Conservation (phyloP, 2,113 vertebrate species). For the Burhinus bistriatus region DNA sequence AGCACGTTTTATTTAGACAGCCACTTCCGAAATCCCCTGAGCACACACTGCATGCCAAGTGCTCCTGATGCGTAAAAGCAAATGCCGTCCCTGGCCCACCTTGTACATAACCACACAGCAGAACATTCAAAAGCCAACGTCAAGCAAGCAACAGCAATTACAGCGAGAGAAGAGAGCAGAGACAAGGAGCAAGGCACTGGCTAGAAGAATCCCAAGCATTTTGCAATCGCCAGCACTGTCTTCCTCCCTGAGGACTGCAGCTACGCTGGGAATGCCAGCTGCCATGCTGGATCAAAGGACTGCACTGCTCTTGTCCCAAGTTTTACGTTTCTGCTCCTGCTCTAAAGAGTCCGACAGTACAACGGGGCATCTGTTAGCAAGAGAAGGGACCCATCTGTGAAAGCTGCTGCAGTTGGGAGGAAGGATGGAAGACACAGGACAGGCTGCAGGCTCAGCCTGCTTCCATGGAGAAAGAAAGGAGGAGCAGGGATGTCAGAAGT, state of each 20-base stretch:
- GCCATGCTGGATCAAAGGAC: background rate
- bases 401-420: background rate
- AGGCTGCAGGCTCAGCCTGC: background rate
- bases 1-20: conserved; percentile 1
- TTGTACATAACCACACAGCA: background rate
- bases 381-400: conserved; percentile 13
- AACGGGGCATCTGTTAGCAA: conserved; percentile 16
- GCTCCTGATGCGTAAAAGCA: background rate
- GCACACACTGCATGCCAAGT: background rate
- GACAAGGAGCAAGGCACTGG: background rate
- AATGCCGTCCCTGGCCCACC: background rate
- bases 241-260: conserved; percentile 23
- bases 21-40: background rate
- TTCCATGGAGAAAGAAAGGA: background rate
- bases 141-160: background rate
- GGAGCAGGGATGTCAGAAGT: background rate
- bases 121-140: background rate
- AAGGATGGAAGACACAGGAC: background rate
- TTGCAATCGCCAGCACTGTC: background rate
- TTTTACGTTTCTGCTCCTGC: conserved; percentile 46
- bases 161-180: background rate
- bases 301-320: background rate
- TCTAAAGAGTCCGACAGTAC: background rate
- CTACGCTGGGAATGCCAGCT: conserved; percentile 44
- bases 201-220: conserved; percentile 34